Base-by-base conservation (phyloP, 2,888 invertebrate species). In the Ormyrus thymus region DNA sequence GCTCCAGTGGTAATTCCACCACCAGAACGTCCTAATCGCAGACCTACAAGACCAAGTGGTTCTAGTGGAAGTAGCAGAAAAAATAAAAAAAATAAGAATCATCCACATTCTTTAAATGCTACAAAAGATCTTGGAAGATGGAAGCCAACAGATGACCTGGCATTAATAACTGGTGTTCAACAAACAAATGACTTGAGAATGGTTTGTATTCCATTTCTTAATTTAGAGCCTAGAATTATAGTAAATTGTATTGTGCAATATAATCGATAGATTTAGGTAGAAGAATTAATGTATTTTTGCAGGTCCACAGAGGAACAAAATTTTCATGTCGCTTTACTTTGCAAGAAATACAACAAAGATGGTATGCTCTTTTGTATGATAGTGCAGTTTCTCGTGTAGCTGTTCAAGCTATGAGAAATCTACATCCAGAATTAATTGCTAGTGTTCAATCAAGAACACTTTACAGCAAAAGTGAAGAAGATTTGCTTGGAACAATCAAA, bases 81-180 rank as follows among this genome's bases (percentile, higher is more conserved):
- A 76, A 90, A 86, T 75, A 90, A 90, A 70, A 90, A 89, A 71
- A 93, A 93, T 81, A 93, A 93, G 83, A 93, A 93, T 65, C 94
- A 94, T 82, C 91, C 94, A 8, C 94, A 93, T 87, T 94, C 94
- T 72, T 90, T 95, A 1, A 89, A 90, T 83, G 93, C 95, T 6
- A 95, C 95, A 2, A 95, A 96, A 91, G 96, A 96, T 90, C 91
- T 97, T 64, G 98, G 98, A 0, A 92, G 97, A 74, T 99, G 99
- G 99, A 98, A 98, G 88, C 98, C 98, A 1, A 95, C 96, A 43
- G 99, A 99, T 92, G 99, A 99, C 91, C 91, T 99, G 48, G 96
- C 97, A 0, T 92, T 99, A 0, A 97, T 99, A 81, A 94, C 97
- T 82, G 98, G 97, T 79, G 97, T 98, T 5, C 96, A 97, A 86